These are phyloP conservation scores for Marasmarcha lunaedactyla DNA, from an alignment of 2,888 invertebrate genomes.

Conservation along the genomic window DNA sequence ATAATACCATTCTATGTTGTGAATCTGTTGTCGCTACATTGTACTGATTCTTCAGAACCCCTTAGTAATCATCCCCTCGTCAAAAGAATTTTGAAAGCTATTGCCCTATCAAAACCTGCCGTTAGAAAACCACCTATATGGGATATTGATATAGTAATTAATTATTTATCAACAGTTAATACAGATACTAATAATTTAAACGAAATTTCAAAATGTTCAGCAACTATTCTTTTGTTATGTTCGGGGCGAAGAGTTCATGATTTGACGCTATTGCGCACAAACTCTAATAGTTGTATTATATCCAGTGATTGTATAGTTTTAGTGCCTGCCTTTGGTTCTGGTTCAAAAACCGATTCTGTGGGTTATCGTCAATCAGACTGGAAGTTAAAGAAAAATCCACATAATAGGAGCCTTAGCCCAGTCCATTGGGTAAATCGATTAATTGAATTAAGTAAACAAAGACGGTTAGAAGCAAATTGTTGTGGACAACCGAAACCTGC, in stretches of 20 bases:
- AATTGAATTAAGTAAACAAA: background rate
- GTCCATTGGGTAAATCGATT: slow-evolving; percentile 9
- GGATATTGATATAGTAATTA: slow-evolving; percentile 11
- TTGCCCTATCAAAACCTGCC: slow-evolving; percentile 2
- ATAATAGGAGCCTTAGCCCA: slow-evolving; percentile 5
- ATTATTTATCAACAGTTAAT: background rate
- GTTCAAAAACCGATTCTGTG: slow-evolving; percentile 15
- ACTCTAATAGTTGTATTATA: slow-evolving; percentile 1
- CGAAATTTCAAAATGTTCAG: slow-evolving; percentile 3
- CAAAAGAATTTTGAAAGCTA: slow-evolving; percentile 15
- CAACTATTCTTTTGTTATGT: slow-evolving; percentile 5
- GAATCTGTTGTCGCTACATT: slow-evolving; percentile 15
- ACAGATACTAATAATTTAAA: slow-evolving; percentile 5
- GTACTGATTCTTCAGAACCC: slow-evolving; percentile 2
- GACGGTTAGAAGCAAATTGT: slow-evolving; percentile 1
- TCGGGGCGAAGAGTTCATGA: slow-evolving; percentile 15
- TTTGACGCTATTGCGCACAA: slow-evolving; percentile 7
- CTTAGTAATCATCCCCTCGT: slow-evolving; percentile 16
- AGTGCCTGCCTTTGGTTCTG: slow-evolving; percentile 11
- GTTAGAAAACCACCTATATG: slow-evolving; percentile 13
- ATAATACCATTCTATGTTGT: slow-evolving; percentile 13
- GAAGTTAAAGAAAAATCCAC: slow-evolving; percentile 7
- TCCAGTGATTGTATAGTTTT: slow-evolving; percentile 9
- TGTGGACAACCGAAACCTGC: background rate
- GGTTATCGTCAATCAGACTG: slow-evolving; percentile 15